Conservation (phyloP, 2,113 vertebrate genomes). For the Rhipidura dahli region DNA sequence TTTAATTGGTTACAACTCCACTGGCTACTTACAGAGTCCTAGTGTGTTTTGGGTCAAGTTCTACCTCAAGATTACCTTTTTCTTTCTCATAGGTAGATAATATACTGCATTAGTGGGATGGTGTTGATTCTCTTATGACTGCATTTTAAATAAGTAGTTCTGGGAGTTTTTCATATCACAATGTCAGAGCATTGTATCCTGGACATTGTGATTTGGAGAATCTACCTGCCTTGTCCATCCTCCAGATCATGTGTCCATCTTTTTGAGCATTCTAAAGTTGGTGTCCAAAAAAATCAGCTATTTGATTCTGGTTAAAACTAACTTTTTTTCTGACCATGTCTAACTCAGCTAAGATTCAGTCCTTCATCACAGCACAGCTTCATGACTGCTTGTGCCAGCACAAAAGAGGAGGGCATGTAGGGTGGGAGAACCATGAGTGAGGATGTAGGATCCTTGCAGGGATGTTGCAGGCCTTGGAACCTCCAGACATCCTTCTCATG, state of each 20-base stretch:
- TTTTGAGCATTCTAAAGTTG: neutral
- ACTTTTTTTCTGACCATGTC: neutral
- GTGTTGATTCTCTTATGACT: neutral
- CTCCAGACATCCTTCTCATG: neutral
- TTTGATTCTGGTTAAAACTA: neutral
- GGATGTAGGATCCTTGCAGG: neutral
- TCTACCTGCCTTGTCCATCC: neutral
- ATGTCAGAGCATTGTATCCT: fast-evolving
- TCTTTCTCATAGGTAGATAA: neutral
- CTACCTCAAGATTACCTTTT: neutral
- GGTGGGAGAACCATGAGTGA: neutral
- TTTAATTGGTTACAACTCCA: neutral
- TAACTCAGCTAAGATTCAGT: neutral
- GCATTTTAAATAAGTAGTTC: neutral
- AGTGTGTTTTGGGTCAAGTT: neutral
- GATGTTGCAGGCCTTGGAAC: neutral
- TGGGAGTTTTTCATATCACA: no score
- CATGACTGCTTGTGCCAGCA: neutral
- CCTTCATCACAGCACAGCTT: neutral
- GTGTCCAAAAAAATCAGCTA: neutral
- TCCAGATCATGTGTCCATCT: neutral
- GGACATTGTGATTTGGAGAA: neutral
- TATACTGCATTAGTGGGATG: neutral
- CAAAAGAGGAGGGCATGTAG: neutral
- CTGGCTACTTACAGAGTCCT: neutral